phyloP scores from a whole-genome alignment of 2,113 vertebrate genomes.

The Brachypodius melanocephalos region DNA sequence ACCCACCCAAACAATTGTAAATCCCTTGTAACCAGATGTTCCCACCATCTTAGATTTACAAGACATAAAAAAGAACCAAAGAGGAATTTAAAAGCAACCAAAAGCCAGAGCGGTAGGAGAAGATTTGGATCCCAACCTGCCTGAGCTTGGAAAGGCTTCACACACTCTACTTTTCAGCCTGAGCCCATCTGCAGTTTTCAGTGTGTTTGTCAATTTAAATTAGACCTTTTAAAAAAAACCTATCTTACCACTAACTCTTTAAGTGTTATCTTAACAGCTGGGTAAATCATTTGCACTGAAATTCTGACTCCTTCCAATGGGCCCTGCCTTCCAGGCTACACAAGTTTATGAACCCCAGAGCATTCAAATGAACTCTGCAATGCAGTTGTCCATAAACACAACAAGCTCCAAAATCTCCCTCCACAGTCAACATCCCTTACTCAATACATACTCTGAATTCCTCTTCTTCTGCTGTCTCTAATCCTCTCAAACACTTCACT shows the following conservation, averaged over 20 bases:
- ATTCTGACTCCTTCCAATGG: background rate
- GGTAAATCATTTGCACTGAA: background rate
- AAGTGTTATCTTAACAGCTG: background rate
- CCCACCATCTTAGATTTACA: background rate
- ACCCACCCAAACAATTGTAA: background rate
- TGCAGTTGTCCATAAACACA: background rate
- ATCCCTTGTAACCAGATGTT: background rate
- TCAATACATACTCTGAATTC: background rate
- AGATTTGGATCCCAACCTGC: background rate
- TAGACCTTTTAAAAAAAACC: background rate
- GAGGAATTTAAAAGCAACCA: background rate
- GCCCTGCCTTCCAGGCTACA: background rate
- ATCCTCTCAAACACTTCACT: background rate
- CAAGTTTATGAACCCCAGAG: background rate
- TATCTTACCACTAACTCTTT: background rate
- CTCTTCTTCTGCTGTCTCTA: background rate
- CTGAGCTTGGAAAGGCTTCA: constrained; percentile 8
- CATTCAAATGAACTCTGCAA: background rate
- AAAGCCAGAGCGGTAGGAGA: background rate
- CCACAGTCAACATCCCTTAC: background rate
- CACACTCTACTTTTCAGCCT: background rate
- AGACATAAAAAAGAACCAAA: background rate
- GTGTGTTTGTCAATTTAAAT: background rate
- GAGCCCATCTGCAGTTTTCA: background rate
- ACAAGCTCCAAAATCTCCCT: background rate